These are phyloP conservation scores for Asteroscopus sphinx DNA, from an alignment of 2,888 invertebrate species.

Conservation along the genomic window DNA sequence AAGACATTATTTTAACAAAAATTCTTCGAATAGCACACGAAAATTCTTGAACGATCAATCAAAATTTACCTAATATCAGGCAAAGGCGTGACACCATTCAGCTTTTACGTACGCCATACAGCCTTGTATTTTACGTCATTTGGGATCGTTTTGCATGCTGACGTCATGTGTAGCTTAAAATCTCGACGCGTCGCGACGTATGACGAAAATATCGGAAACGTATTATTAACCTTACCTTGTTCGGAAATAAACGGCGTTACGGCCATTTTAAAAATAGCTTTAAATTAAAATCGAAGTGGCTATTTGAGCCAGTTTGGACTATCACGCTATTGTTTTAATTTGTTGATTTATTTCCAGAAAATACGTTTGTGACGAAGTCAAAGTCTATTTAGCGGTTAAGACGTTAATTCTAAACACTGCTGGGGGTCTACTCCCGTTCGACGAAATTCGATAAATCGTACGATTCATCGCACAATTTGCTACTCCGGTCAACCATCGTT, in stretches of 20 bases:
- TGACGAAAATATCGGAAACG: conserved; percentile 2
- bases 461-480: too few relatives aligned
- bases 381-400: conserved; percentile 10
- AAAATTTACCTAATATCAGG: conserved; percentile 4
- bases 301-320: conserved; percentile 14
- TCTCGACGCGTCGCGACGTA: background rate
- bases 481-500: too few relatives aligned
- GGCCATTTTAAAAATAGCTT: conserved; percentile 29
- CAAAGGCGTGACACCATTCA: conserved; percentile 14
- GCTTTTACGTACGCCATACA: conserved; percentile 4
- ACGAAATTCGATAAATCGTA: too few relatives aligned
- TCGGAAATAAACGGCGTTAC: background rate
- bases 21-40: too few relatives aligned
- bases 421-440: too few relatives aligned
- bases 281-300: conserved; percentile 9
- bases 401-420: background rate
- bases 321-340: conserved; percentile 22
- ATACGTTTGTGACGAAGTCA: conserved; percentile 6
- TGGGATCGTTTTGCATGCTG: conserved; percentile 9
- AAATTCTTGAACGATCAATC: too few relatives aligned
- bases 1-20: too few relatives aligned
- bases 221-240: conserved; percentile 10
- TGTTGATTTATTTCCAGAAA: conserved; percentile 18
- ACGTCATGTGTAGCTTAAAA: conserved; percentile 20
- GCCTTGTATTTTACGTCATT: conserved; percentile 21